These are phyloP conservation scores for Acanthosepion esculentum DNA, from an alignment of 2,888 invertebrate species.

Conservation along the genomic window DNA sequence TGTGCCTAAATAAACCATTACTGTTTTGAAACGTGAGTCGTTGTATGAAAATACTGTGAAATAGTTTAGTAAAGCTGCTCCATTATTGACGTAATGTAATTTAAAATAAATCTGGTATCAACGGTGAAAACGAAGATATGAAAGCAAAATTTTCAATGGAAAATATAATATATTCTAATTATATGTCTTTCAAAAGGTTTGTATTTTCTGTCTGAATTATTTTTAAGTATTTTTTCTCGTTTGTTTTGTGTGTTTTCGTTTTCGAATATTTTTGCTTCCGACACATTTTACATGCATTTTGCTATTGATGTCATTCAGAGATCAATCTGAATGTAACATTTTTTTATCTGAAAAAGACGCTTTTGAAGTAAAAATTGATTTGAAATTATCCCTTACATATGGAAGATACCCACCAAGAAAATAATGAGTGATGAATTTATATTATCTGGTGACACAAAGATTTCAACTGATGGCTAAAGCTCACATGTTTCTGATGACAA, in stretches of 20 bases:
- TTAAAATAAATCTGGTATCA: background rate
- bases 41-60: background rate
- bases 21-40: too few species aligned
- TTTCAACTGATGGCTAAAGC: background rate
- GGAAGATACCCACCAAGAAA: background rate
- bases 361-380: background rate
- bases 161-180: background rate
- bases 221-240: too few species aligned
- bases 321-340: too few species aligned
- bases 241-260: too few species aligned
- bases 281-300: too few species aligned
- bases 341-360: too few species aligned
- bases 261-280: too few species aligned
- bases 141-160: background rate
- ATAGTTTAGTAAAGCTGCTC: background rate
- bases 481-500: background rate
- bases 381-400: background rate
- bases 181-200: too few species aligned
- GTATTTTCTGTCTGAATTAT: too few species aligned
- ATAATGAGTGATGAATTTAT: accelerated
- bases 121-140: background rate
- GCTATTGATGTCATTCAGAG: too few species aligned
- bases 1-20: too few species aligned
- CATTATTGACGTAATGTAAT: background rate
- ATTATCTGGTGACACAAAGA: background rate